A percentile compares a stretch with the other conserved stretches of the same genome.
These are phyloP conservation scores for Trogon melanurus DNA, from an alignment of 2,113 vertebrate species.

Conservation along the genomic window DNA sequence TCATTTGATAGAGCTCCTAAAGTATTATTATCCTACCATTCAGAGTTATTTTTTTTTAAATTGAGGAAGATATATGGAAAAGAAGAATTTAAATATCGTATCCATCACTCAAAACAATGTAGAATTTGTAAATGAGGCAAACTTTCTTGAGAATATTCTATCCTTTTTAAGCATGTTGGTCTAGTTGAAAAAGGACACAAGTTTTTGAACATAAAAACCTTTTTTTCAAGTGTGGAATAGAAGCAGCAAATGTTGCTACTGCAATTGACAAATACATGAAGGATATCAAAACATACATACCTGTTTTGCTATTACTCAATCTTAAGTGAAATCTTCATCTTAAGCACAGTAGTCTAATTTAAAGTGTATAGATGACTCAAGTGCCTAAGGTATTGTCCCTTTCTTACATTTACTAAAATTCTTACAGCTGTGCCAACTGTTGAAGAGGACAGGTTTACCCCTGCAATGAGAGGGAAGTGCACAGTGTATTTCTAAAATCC, in stretches of 20 bases:
- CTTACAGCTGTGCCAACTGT: not conserved
- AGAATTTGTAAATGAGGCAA: not conserved
- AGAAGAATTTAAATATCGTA: not conserved
- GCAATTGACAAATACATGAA: not conserved
- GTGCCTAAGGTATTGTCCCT: not conserved
- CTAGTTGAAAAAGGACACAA: not conserved
- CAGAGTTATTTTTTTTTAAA: constrained; percentile 15
- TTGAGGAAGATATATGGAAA: not conserved
- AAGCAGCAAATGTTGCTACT: not conserved
- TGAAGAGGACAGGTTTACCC: not conserved
- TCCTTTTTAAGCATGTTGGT: not conserved
- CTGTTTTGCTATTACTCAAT: not conserved
- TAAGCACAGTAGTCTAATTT: not conserved
- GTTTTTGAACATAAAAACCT: not conserved
- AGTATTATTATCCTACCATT: not conserved
- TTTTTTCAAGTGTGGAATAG: not conserved
- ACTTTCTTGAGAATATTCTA: not conserved
- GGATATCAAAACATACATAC: not conserved
- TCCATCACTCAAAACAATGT: not conserved
- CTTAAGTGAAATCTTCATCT: not conserved
- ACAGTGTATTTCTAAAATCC: not conserved
- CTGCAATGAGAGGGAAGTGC: not conserved
- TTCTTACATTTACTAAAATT: not conserved
- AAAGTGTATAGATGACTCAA: not conserved
- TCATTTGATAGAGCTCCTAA: constrained; percentile 30